Percentiles rank a stretch among this genome's conserved stretches.
Conservation (phyloP, 2,888 invertebrate genomes). For the Acleris literana region DNA sequence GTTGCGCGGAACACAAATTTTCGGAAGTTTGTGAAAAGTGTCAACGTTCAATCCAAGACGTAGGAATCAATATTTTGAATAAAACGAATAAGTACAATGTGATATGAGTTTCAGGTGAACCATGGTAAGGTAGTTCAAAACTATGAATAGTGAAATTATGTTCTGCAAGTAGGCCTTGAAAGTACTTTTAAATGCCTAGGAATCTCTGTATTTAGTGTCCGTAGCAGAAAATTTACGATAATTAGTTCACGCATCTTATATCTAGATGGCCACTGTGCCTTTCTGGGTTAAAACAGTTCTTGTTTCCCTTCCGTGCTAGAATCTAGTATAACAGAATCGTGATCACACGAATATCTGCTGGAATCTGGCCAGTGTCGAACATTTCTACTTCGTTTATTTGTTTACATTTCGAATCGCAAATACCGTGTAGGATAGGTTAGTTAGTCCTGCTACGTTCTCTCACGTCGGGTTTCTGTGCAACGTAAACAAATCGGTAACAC, state of each 20-base stretch:
- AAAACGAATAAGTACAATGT: accelerated
- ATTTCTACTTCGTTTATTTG: slow-evolving; percentile 31
- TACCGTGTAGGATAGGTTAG: slow-evolving; percentile 30
- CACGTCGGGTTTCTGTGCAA: slow-evolving; percentile 1
- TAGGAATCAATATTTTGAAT: too few species aligned
- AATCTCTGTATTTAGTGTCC: too few species aligned
- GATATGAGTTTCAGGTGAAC: too few species aligned
- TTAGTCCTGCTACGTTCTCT: slow-evolving; percentile 12
- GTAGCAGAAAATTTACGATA: too few species aligned
- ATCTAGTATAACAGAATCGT: slow-evolving; percentile 25
- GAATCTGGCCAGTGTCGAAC: slow-evolving; percentile 25
- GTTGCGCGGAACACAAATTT: not conserved
- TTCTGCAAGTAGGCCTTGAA: too few species aligned
- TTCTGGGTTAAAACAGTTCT: not conserved
- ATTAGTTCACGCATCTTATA: too few species aligned
- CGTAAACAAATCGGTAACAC: slow-evolving; percentile 5
- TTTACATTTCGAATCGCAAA: slow-evolving; percentile 3
- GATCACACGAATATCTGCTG: slow-evolving; percentile 25
- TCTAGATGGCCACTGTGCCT: too few species aligned
- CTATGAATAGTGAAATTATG: too few species aligned
- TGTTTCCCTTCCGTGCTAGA: slow-evolving; percentile 4
- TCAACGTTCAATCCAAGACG: too few species aligned
- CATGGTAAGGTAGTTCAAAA: too few species aligned
- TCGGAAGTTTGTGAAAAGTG: too few species aligned
- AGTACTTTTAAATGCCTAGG: too few species aligned